Evolutionary conservation across 2,888 invertebrate species (phyloP).

Genomic region (Nymphalis c-album): DNA sequence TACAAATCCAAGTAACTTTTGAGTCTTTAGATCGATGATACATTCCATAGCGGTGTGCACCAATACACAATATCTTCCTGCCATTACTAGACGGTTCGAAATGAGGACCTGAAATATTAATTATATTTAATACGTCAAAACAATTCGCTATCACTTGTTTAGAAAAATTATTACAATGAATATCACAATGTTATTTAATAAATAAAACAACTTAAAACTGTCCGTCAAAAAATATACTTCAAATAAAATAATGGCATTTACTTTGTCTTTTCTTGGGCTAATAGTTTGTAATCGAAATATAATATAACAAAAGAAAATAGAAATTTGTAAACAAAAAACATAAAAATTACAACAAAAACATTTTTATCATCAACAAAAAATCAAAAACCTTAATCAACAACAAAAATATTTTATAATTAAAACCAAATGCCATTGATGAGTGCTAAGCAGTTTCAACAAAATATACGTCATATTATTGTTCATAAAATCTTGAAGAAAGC

Average conservation of each 20-base stretch:
- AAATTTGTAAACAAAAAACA: no score
- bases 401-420: background rate
- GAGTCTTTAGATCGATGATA: slow-evolving; percentile 32
- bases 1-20: slow-evolving; percentile 40
- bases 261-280: no score
- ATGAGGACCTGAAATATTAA: slow-evolving; percentile 34
- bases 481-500: no score
- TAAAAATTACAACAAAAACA: background rate
- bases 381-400: background rate
- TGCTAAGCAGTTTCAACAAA: background rate
- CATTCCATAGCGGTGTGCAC: slow-evolving; percentile 37
- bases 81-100: slow-evolving; percentile 37
- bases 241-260: no score
- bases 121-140: background rate
- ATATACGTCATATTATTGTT: background rate
- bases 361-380: background rate
- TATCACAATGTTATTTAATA: no score
- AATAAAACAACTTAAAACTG: no score
- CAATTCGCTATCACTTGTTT: background rate
- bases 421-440: no score
- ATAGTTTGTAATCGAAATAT: no score
- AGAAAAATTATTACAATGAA: no score
- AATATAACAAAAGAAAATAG: no score
- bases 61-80: slow-evolving; percentile 36
- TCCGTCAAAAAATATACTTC: background rate